phyloP scores from a whole-genome alignment of 2,888 invertebrate species.

The Zaprionus obscuricornis region DNA sequence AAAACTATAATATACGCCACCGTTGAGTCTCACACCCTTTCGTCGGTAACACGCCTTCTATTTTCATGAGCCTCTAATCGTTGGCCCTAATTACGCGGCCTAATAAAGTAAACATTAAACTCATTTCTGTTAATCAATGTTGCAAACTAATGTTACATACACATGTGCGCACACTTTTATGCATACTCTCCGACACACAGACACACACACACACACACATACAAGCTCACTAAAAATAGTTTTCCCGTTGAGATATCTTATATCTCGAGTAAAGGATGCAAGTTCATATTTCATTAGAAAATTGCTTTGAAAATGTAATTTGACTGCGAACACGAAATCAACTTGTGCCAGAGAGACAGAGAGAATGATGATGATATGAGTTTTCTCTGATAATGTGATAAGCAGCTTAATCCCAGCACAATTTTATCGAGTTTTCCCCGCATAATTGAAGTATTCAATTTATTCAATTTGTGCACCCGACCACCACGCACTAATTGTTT shows the following conservation, averaged over 20 bases:
- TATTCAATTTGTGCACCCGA: slow-evolving; percentile 28
- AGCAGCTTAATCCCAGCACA: slow-evolving; percentile 15
- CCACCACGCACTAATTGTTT: slow-evolving; percentile 54
- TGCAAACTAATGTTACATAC: slow-evolving; percentile 47
- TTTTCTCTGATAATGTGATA: slow-evolving; percentile 49
- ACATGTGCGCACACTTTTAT: background rate
- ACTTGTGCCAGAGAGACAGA: slow-evolving; percentile 5
- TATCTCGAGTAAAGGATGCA: too few relatives aligned
- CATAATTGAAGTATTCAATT: slow-evolving; percentile 65
- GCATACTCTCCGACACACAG: slow-evolving; percentile 1
- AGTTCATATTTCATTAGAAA: slow-evolving; percentile 44
- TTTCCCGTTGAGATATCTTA: too few relatives aligned
- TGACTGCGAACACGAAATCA: slow-evolving; percentile 30
- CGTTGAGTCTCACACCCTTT: background rate
- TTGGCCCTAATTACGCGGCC: slow-evolving; percentile 66
- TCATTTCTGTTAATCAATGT: slow-evolving; percentile 70
- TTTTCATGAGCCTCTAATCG: too few relatives aligned
- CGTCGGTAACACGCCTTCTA: slow-evolving; percentile 23
- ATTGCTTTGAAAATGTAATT: slow-evolving; percentile 44
- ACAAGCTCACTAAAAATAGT: slow-evolving; percentile 11
- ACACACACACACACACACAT: background rate
- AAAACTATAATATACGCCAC: slow-evolving; percentile 13
- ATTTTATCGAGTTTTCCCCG: slow-evolving; percentile 32
- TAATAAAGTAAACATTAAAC: slow-evolving; percentile 75
- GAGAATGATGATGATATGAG: background rate